Conservation (phyloP, 2,797 vertebrate genomes). For the Labroides dimidiatus region DNA sequence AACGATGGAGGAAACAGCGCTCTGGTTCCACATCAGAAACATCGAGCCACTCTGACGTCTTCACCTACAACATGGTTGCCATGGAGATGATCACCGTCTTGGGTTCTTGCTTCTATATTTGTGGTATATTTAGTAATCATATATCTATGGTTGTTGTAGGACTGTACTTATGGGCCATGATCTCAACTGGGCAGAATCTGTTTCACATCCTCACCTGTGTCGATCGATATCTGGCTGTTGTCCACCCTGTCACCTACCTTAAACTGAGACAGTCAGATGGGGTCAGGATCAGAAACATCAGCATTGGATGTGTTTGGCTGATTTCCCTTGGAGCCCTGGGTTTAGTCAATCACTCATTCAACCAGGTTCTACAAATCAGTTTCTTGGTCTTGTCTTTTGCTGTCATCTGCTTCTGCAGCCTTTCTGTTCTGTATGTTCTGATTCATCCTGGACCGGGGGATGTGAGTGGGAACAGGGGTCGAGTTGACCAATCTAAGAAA, state of each 20-base stretch:
- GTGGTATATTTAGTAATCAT: background rate
- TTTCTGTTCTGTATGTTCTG: constrained; percentile 17
- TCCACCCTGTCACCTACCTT: constrained; percentile 19
- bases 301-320: background rate
- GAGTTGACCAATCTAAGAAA: constrained; percentile 2
- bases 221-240: constrained; percentile 30
- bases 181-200: background rate
- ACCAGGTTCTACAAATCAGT: too few relatives aligned
- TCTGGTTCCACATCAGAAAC: background rate
- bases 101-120: accelerated
- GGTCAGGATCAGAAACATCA: background rate
- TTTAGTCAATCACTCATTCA: too few relatives aligned
- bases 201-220: constrained; percentile 25
- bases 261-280: background rate
- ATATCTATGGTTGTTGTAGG: too few relatives aligned
- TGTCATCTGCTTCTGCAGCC: background rate
- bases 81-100: background rate
- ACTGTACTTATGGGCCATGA: accelerated
- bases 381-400: accelerated
- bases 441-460: constrained; percentile 18
- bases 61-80: constrained; percentile 14
- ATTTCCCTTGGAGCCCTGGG: background rate
- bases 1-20: background rate
- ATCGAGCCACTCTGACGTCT: constrained; percentile 6
- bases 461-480: background rate